These are phyloP conservation scores for Dryobota labecula DNA, from an alignment of 2,888 invertebrate genomes.

Conservation along the genomic window DNA sequence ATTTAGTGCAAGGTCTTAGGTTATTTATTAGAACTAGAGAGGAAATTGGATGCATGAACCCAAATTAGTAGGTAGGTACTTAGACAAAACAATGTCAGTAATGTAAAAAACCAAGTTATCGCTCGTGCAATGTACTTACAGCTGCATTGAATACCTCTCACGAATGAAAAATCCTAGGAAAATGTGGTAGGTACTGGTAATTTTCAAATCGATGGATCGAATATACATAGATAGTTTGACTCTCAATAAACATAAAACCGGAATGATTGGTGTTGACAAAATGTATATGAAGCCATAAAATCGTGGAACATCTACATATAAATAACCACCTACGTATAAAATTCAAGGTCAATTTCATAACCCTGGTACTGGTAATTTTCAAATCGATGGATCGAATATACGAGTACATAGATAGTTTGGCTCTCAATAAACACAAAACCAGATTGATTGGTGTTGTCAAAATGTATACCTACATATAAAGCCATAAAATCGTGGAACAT, in stretches of 20 bases:
- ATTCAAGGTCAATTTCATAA: conserved; percentile 41
- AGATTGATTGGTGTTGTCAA: neutral
- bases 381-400: neutral
- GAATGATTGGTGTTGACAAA: neutral
- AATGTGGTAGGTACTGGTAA: neutral
- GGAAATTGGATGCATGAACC: neutral
- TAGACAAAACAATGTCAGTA: neutral
- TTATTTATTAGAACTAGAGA: no score
- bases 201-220: neutral
- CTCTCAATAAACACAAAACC: neutral
- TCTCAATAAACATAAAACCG: neutral
- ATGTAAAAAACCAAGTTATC: neutral
- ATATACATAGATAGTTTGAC: neutral
- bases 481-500: conserved; percentile 1
- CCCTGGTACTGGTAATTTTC: neutral
- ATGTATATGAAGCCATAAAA: neutral
- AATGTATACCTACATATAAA: neutral
- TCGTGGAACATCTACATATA: conserved; percentile 10
- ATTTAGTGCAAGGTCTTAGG: neutral
- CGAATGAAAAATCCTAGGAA: neutral
- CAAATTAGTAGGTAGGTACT: neutral
- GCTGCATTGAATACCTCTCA: neutral
- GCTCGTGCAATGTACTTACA: neutral
- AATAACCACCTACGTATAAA: conserved; percentile 4
- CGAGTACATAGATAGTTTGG: neutral